phyloP scores from a whole-genome alignment of 2,888 invertebrate species.

The Trachelus troglodyta region DNA sequence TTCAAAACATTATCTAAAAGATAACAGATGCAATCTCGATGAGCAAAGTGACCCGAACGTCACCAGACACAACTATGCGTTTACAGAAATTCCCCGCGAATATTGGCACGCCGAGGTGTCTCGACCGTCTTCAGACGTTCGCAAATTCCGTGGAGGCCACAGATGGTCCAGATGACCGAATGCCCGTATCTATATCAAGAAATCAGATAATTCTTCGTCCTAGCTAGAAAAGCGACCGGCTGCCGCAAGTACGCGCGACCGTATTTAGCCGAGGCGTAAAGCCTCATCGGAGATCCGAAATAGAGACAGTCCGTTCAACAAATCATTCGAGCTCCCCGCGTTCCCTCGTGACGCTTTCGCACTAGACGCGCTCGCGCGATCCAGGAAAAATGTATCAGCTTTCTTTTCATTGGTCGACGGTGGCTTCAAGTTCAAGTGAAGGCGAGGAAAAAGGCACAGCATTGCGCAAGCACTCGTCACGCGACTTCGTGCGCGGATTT shows the following conservation, averaged over 20 bases:
- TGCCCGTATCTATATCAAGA: not conserved
- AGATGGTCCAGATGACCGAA: not conserved
- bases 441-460: not conserved
- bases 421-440: not conserved
- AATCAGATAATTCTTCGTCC: not conserved
- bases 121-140: not conserved
- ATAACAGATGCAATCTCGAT: not conserved
- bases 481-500: slow-evolving; percentile 1
- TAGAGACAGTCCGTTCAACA: not conserved
- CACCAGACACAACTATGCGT: not conserved
- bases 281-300: not conserved
- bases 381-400: not conserved
- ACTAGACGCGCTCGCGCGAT: too few relatives aligned
- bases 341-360: too few relatives aligned
- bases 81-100: not conserved
- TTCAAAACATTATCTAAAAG: not conserved
- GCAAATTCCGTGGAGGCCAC: not conserved
- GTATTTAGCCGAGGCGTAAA: not conserved
- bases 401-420: not conserved
- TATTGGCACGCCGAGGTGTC: not conserved
- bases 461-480: slow-evolving; percentile 2
- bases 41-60: not conserved
- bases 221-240: not conserved
- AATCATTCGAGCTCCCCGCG: too few relatives aligned
- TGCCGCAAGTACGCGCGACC: not conserved